A percentile compares a stretch with the other conserved stretches of the same genome.
Evolutionary conservation across 2,797 vertebrate species (phyloP).

Genomic region (Leptatherina wallacei): DNA sequence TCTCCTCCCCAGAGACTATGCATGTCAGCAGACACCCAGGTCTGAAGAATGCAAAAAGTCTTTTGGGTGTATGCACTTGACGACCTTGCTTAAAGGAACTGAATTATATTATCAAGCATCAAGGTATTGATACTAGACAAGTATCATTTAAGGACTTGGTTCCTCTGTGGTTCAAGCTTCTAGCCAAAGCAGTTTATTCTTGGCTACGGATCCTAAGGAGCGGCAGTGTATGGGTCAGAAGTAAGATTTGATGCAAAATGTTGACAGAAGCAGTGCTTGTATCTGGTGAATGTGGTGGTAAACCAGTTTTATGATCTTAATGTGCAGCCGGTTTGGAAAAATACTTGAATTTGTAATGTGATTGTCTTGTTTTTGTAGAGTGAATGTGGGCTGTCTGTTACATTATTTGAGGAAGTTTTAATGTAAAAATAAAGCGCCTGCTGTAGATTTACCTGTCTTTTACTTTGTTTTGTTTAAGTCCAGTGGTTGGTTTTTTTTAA

Average conservation of each 20-base stretch:
- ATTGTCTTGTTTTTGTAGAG: constrained; percentile 52
- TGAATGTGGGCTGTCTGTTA: constrained; percentile 49
- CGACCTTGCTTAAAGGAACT: constrained; percentile 14
- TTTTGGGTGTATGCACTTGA: constrained; percentile 65
- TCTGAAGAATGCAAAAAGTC: constrained; percentile 59
- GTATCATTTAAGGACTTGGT: not conserved
- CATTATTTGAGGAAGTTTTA: constrained; percentile 63
- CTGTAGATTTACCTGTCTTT: constrained; percentile 42
- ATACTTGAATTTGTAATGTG: constrained; percentile 65
- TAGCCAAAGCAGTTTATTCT: not conserved
- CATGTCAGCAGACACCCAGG: constrained; percentile 82
- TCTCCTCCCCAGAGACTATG: constrained; percentile 81
- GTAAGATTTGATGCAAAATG: constrained; percentile 31
- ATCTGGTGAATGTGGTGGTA: constrained; percentile 20
- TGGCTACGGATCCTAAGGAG: constrained; percentile 10
- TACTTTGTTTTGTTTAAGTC: not conserved
- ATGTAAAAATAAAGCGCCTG: constrained; percentile 80
- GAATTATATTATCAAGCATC: not conserved
- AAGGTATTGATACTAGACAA: not conserved
- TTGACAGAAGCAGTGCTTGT: constrained; percentile 13
- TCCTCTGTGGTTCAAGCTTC: not conserved
- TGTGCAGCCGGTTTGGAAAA: constrained; percentile 68
- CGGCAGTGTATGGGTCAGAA: constrained; percentile 34
- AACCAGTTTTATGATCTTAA: constrained; percentile 71
- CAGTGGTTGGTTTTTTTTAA: not conserved